Conservation (phyloP, 2,888 invertebrate species). For the Macrosoma leucophasiata region DNA sequence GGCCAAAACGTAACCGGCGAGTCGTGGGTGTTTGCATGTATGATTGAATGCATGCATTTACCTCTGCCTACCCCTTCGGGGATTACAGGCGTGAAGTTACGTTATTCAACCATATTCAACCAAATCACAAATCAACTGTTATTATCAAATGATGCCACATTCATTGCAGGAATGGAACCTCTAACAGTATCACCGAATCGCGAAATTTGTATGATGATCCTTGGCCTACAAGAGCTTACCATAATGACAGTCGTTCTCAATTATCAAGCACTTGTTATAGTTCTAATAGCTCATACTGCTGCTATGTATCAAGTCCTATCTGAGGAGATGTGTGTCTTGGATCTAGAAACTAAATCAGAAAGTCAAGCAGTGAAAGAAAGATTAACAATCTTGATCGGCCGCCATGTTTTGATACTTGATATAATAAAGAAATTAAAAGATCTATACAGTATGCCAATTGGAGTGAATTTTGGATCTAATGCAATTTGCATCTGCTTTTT, state of each 20-base stretch:
- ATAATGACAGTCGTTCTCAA: slow-evolving; percentile 41
- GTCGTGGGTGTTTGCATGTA: too few species aligned
- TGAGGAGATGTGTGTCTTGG: slow-evolving; percentile 40
- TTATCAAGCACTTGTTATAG: slow-evolving; percentile 48
- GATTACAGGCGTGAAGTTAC: too few species aligned
- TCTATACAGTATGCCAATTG: slow-evolving; percentile 51
- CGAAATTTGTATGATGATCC: slow-evolving; percentile 41
- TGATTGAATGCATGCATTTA: too few species aligned
- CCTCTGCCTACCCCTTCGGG: too few species aligned
- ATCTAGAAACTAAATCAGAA: slow-evolving; percentile 17
- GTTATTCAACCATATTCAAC: too few species aligned
- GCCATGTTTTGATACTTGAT: slow-evolving; percentile 41
- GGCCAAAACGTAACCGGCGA: too few species aligned
- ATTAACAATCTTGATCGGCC: slow-evolving; percentile 36
- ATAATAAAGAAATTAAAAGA: slow-evolving; percentile 38
- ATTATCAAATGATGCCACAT: neutral
- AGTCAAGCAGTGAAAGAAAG: slow-evolving; percentile 33
- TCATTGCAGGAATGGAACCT: slow-evolving; percentile 47
- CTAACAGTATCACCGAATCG: slow-evolving; percentile 40
- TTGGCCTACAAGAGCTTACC: slow-evolving; percentile 37
- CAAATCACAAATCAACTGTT: too few species aligned
- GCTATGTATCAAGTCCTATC: slow-evolving; percentile 48
- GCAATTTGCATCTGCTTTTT: slow-evolving; percentile 50
- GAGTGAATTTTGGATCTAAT: slow-evolving; percentile 52
- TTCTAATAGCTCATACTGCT: slow-evolving; percentile 52